Conservation (phyloP, 1,140 invertebrate genomes). For the Arion vulgaris region DNA sequence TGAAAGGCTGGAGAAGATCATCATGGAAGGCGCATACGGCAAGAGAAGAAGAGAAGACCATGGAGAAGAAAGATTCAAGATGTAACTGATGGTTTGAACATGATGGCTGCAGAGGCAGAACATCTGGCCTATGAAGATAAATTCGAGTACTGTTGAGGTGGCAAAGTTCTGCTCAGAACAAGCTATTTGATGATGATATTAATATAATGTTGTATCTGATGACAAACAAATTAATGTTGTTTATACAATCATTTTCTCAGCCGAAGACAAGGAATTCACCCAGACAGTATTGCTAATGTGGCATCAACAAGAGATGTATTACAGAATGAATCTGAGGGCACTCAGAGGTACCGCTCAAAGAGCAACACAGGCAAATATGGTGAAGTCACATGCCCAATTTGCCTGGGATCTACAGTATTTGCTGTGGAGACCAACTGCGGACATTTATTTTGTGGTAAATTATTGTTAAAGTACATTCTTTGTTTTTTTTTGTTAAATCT, state of each 20-base stretch:
- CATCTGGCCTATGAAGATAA: no score
- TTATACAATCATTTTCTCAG: not conserved
- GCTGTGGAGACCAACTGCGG: slow-evolving; percentile 76
- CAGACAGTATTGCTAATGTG: slow-evolving; percentile 64
- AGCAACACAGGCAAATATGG: slow-evolving; percentile 51
- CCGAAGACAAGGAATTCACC: slow-evolving; percentile 58
- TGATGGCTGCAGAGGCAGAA: no score
- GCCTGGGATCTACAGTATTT: slow-evolving; percentile 68
- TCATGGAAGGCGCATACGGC: no score
- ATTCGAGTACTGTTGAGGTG: no score
- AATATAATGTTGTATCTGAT: no score
- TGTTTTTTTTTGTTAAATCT: no score
- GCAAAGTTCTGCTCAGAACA: no score
- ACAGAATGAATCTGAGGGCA: slow-evolving; percentile 10
- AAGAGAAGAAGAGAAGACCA: no score
- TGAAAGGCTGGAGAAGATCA: no score
- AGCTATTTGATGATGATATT: no score
- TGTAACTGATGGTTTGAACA: no score
- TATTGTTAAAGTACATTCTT: not conserved
- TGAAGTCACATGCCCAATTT: slow-evolving; percentile 71
- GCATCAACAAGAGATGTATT: slow-evolving; percentile 53
- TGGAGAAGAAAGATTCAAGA: no score
- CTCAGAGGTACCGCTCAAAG: not conserved
- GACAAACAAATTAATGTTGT: not conserved
- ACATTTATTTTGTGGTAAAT: slow-evolving; percentile 75